These are phyloP conservation scores for Ctenopoma multispine DNA, from an alignment of 2,797 vertebrate species.

Conservation along the genomic window DNA sequence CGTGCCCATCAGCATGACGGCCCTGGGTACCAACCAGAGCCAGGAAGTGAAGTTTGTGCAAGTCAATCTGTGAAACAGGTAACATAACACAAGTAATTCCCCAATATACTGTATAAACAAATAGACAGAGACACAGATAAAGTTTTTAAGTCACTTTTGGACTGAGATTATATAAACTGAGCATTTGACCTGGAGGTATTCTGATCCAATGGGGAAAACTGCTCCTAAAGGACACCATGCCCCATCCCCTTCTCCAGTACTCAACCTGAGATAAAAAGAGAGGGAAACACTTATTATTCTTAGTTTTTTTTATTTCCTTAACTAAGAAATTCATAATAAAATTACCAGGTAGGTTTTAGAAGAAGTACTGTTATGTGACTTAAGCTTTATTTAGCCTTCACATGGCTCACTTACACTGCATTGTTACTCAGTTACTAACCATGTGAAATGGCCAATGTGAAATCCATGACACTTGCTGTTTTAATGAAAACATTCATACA, in stretches of 20 bases:
- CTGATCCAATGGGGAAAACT: slow-evolving; percentile 88
- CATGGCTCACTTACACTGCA: background rate
- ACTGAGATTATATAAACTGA: background rate
- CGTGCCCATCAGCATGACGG: slow-evolving; percentile 92
- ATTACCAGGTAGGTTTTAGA: slow-evolving; percentile 71
- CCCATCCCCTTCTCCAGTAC: slow-evolving; percentile 91
- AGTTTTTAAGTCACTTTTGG: background rate
- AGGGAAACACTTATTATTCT: background rate
- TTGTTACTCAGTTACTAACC: too few species aligned
- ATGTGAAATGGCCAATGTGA: too few species aligned
- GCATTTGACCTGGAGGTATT: slow-evolving; percentile 89
- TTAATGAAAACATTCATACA: background rate
- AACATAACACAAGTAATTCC: background rate
- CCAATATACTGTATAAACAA: background rate
- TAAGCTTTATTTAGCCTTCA: background rate
- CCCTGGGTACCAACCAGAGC: slow-evolving; percentile 95
- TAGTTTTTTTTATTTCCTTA: too few species aligned
- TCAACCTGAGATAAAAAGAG: slow-evolving; percentile 84
- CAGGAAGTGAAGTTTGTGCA: slow-evolving; percentile 88
- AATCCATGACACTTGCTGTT: too few species aligned
- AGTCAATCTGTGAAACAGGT: slow-evolving; percentile 86
- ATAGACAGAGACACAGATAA: background rate
- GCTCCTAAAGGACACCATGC: slow-evolving; percentile 93
- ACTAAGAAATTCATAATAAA: background rate
- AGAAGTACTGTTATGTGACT: too few species aligned